Conservation (phyloP, 1,140 invertebrate genomes). For the Lucilia sericata region DNA sequence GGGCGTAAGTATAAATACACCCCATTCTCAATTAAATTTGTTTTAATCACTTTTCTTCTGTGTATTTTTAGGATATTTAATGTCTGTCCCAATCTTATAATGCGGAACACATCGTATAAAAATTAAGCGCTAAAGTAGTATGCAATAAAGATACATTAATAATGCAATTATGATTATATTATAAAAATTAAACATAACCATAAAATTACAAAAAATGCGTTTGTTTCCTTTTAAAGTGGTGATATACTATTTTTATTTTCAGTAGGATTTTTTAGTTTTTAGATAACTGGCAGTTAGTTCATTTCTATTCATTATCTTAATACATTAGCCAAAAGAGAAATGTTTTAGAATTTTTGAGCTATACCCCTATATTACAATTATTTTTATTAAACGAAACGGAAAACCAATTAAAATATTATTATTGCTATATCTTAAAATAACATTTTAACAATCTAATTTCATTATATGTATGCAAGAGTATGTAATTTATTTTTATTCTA, state of each 20-base stretch:
- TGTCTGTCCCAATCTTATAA: conserved; percentile 52
- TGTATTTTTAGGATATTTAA: conserved; percentile 63
- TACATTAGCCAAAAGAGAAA: no score
- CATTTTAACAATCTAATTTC: no score
- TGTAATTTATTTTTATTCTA: not conserved
- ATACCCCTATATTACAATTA: no score
- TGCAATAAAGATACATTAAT: conserved; percentile 44
- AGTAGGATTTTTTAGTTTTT: no score
- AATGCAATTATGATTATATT: conserved; percentile 46
- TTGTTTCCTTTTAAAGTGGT: no score
- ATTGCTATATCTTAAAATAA: no score
- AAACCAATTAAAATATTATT: no score
- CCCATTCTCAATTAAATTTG: not conserved
- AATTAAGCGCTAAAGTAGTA: conserved; percentile 40
- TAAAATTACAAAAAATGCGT: not conserved
- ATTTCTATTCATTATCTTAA: no score
- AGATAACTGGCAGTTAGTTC: no score
- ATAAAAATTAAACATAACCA: conserved; percentile 40
- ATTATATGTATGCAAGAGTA: not conserved
- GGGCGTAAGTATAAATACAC: conserved; percentile 51
- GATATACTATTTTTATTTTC: no score
- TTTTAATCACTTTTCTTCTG: conserved; percentile 23
- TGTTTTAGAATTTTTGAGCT: no score
- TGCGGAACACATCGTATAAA: conserved; percentile 28
- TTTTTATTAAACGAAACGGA: no score